Conservation (phyloP, 2,888 invertebrate species). For the Lysandra coridon region DNA sequence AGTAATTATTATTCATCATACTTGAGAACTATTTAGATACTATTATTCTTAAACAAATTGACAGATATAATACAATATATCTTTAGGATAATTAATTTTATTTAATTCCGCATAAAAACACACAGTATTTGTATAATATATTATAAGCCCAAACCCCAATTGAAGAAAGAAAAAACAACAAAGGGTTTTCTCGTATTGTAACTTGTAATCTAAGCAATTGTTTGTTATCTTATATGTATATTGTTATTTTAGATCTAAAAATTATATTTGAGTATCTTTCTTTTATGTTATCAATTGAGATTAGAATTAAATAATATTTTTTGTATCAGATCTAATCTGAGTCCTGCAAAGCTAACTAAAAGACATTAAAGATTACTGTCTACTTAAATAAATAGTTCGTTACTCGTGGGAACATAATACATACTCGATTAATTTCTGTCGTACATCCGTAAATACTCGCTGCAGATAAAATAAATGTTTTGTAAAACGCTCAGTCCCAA, state of each 20-base stretch:
- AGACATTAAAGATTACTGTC: neutral
- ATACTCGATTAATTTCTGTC: slow-evolving; percentile 59
- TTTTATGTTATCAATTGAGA: too few species aligned
- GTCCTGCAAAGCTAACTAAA: neutral
- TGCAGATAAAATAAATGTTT: slow-evolving; percentile 63
- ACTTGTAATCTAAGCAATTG: neutral
- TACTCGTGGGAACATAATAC: slow-evolving; percentile 41
- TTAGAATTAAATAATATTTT: too few species aligned
- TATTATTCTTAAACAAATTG: too few species aligned
- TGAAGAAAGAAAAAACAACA: neutral
- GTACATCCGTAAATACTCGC: slow-evolving; percentile 61
- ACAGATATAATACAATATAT: too few species aligned
- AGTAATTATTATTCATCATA: too few species aligned
- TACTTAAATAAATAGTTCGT: neutral
- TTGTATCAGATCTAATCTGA: too few species aligned
- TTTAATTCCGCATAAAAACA: neutral
- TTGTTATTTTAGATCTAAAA: too few species aligned
- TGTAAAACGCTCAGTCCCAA: slow-evolving; percentile 61
- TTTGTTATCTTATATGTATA: neutral
- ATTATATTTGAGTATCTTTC: too few species aligned
- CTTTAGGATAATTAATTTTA: too few species aligned
- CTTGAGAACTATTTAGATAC: too few species aligned
- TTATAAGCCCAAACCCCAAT: neutral
- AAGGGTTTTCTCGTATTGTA: neutral
- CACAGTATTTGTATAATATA: neutral